A percentile compares a stretch with the other conserved stretches of the same genome.
Evolutionary conservation across 2,113 vertebrate genomes (phyloP).

Genomic region (Colossoma macropomum): DNA sequence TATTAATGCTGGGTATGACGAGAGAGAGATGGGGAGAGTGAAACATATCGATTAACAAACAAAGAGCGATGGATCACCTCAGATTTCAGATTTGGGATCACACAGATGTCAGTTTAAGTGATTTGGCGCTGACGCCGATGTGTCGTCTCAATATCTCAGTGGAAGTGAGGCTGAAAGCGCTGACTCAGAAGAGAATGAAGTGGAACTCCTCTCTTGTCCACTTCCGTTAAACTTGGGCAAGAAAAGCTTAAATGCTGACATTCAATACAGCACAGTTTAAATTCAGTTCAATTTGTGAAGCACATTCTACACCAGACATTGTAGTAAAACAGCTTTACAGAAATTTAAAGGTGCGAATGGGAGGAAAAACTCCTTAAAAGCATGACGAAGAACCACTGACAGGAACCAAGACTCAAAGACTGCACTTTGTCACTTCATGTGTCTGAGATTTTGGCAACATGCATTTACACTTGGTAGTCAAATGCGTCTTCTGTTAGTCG

Average conservation of each 20-base stretch:
- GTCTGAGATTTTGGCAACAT: no score
- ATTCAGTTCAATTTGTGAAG: neutral
- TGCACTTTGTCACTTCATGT: no score
- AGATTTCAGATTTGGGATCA: conserved; percentile 14
- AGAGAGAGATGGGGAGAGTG: conserved; percentile 23
- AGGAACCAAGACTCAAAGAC: no score
- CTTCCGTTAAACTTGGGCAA: neutral
- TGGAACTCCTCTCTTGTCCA: neutral
- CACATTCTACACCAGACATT: no score
- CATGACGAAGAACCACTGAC: no score
- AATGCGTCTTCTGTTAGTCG: no score
- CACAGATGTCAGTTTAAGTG: conserved; percentile 34
- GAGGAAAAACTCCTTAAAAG: no score
- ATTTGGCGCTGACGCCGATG: conserved; percentile 30
- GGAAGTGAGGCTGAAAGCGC: conserved; percentile 21
- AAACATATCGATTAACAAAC: conserved; percentile 41
- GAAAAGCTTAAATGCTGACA: neutral
- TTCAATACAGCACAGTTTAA: neutral
- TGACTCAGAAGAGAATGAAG: conserved; percentile 1
- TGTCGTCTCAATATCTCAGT: conserved; percentile 15
- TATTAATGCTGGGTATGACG: conserved; percentile 30
- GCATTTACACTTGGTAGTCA: no score
- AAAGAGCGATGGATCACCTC: conserved; percentile 23
- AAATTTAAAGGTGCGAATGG: no score
- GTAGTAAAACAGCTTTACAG: no score